Conservation (phyloP, 1,140 invertebrate genomes). For the Phortica variegata region DNA sequence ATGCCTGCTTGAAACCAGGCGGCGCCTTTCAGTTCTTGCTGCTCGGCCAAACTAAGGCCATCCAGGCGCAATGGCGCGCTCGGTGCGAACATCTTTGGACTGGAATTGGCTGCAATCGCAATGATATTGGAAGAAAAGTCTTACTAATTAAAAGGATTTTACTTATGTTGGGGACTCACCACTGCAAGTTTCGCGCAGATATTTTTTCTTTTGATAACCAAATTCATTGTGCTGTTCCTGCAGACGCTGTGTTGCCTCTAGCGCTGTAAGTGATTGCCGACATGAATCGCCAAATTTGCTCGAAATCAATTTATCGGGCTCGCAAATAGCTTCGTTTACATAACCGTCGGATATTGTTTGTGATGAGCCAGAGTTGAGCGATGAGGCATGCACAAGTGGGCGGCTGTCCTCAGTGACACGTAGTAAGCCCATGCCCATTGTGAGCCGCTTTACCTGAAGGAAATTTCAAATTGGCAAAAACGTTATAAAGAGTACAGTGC, state of each 20-base stretch:
- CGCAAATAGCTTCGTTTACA: constrained; percentile 71
- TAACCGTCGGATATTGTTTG: constrained; percentile 69
- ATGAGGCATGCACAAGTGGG: constrained; percentile 62
- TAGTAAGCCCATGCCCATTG: constrained; percentile 54
- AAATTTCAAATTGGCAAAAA: too few relatives aligned
- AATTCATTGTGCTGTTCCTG: constrained; percentile 37
- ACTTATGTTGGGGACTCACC: too few relatives aligned
- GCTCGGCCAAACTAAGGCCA: constrained; percentile 71
- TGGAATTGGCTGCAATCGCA: constrained; percentile 43
- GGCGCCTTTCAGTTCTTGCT: constrained; percentile 78
- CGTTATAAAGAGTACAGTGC: too few relatives aligned
- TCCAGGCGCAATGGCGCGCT: constrained; percentile 69
- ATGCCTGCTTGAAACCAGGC: constrained; percentile 96
- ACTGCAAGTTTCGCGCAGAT: constrained; percentile 52
- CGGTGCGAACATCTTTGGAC: constrained; percentile 60
- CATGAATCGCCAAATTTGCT: constrained; percentile 56
- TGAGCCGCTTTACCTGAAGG: constrained; percentile 52
- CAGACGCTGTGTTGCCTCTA: constrained; percentile 42
- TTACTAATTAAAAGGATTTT: too few relatives aligned
- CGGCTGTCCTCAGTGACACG: constrained; percentile 62
- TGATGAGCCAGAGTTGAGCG: constrained; percentile 59
- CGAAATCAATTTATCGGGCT: constrained; percentile 60
- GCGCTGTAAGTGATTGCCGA: constrained; percentile 50
- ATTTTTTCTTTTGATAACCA: constrained; percentile 39
- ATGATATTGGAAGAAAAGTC: too few relatives aligned